Conservation (phyloP, 2,113 vertebrate species). For the Gallinago undulata region DNA sequence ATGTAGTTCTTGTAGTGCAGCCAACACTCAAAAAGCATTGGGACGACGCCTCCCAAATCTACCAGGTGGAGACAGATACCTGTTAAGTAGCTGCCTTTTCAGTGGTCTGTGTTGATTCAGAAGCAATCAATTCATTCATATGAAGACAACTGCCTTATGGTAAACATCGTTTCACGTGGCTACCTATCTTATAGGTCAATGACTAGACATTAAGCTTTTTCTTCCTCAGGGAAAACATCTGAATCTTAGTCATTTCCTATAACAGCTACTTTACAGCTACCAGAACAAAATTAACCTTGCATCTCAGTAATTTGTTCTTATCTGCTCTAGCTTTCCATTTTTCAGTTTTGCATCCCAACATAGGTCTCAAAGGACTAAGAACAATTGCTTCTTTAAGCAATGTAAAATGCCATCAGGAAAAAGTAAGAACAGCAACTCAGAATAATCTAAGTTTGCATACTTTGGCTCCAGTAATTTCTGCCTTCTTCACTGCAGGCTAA, state of each 20-base stretch:
- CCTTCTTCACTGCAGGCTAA: neutral
- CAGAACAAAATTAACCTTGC: neutral
- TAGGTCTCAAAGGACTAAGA: neutral
- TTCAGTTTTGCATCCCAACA: neutral
- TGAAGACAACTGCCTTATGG: neutral
- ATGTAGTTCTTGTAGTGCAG: neutral
- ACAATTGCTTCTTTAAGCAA: neutral
- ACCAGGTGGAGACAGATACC: neutral
- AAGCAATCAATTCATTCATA: neutral
- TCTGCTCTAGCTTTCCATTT: neutral
- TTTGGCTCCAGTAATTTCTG: neutral
- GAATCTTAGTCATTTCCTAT: neutral
- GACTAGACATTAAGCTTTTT: neutral
- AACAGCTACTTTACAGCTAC: neutral
- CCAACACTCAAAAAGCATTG: neutral
- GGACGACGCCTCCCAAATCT: neutral
- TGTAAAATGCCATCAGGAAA: accelerated
- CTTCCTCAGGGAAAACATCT: neutral
- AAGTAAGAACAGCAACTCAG: neutral
- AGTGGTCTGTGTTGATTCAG: neutral
- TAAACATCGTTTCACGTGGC: neutral
- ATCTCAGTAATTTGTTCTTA: neutral
- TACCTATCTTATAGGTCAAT: neutral
- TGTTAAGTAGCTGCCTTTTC: neutral
- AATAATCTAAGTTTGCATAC: neutral